Evolutionary conservation across 1,140 invertebrate genomes (phyloP), one percentile per base, ranked within the genome.

Genomic region (Ditylenchus dipsaci): DNA sequence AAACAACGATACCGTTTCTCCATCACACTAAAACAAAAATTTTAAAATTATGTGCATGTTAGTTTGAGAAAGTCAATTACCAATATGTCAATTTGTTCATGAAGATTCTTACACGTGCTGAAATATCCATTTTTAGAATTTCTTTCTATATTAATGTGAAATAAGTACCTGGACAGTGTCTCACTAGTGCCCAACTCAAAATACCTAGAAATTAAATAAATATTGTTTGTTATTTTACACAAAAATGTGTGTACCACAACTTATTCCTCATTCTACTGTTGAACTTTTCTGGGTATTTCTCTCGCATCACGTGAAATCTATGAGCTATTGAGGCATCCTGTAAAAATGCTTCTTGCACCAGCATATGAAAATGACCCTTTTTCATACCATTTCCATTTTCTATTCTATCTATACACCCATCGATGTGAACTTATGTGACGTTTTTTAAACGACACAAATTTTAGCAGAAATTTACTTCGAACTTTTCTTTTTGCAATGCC

Each of bases 211-310:
- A 53, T 21, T 53, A 53, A 19, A 53, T 19, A 53, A 53, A 53
- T 53, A 8, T 7, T 26, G 3, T 53, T 7, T 8, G 3, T 3
- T 53, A 38, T 38, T 38, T 38, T 38, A n/a, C n/a, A 53, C n/a
- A 53, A 53, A 53, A 53, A 21, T 15, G 15, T 26, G n/a, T n/a
- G 1, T 53, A 53, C 69, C 93, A 96, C 62, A 96, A 86, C 83
- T 97, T 96, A 83, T 96, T 96, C 84, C 95, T 93, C 91, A 96
- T 95, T 57, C 86, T 77, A 77, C 91, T 95, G 81, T 92, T 96
- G 84, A 97, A 97, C 85, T 95, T 95, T n/a, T 96, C 92, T 0
- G 94, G 94, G 86, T 95, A 95, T 80, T 93, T 91, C 82, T 96
- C 93, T 59, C 94, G 86, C 84, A 96, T 94, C 75, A 93, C 87